Conservation (phyloP, 1,140 invertebrate species). For the Ceratoteleas bidentatus region DNA sequence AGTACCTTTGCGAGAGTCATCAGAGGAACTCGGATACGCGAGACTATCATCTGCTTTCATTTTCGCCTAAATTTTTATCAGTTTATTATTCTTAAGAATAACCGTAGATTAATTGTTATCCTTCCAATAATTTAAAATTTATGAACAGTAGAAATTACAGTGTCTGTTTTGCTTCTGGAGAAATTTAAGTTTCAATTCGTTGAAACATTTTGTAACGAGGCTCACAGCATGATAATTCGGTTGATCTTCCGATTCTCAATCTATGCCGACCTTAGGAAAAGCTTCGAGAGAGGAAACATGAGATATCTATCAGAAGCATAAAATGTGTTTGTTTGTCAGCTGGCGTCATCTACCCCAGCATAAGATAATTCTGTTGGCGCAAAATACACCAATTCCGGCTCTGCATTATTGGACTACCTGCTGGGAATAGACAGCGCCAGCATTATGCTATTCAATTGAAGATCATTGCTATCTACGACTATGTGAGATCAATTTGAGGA, state of each 20-base stretch:
- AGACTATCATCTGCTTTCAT: conserved; percentile 23
- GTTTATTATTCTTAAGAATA: conserved; percentile 34
- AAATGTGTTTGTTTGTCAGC: no score
- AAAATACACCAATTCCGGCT: no score
- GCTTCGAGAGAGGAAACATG: no score
- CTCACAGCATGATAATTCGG: conserved; percentile 32
- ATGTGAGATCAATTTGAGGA: no score
- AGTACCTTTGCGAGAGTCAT: conserved; percentile 44
- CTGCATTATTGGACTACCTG: no score
- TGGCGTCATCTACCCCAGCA: no score
- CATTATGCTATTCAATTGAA: no score
- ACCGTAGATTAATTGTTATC: conserved; percentile 32
- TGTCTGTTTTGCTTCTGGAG: conserved; percentile 34
- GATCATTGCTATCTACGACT: no score
- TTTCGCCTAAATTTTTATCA: conserved; percentile 15
- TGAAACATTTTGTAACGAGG: conserved; percentile 37
- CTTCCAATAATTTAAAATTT: conserved; percentile 53
- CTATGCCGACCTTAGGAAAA: no score
- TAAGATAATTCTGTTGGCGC: no score
- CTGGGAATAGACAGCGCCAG: no score
- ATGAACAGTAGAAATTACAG: conserved; percentile 59
- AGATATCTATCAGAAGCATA: no score
- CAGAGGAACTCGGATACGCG: conserved; percentile 44
- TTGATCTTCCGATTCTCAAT: conserved; percentile 21
- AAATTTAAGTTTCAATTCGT: conserved; percentile 56